Percentiles rank a stretch among this genome's conserved stretches.
Evolutionary conservation across 2,888 invertebrate genomes (phyloP).

Genomic region (Lasioglossum malachurum): DNA sequence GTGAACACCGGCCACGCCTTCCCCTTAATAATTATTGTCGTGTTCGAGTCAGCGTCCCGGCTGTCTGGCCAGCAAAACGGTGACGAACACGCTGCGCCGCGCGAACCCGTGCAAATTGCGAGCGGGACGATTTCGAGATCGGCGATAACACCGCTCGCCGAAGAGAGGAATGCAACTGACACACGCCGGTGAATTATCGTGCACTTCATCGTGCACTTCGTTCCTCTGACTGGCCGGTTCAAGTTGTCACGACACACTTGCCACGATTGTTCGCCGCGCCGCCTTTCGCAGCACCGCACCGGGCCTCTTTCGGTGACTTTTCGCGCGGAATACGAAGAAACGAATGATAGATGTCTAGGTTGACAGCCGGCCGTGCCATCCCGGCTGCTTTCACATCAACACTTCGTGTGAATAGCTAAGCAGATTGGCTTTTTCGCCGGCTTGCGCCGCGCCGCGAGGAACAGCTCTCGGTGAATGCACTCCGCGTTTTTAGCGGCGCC

Average conservation of each 20-base stretch:
- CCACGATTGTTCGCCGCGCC: background rate
- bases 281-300: background rate
- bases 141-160: conserved; percentile 41
- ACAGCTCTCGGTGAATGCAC: background rate
- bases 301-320: background rate
- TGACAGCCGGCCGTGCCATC: background rate
- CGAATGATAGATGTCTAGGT: conserved; percentile 8
- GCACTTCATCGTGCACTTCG: conserved; percentile 20
- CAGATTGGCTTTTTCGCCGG: background rate
- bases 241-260: conserved; percentile 13
- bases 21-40: conserved; percentile 17
- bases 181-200: conserved; percentile 30
- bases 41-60: conserved; percentile 52
- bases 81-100: background rate
- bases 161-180: conserved; percentile 32
- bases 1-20: conserved; percentile 22
- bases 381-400: conserved; percentile 1
- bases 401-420: background rate
- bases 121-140: conserved; percentile 49
- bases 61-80: conserved; percentile 62
- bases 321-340: background rate
- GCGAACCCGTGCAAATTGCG: conserved; percentile 3
- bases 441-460: background rate
- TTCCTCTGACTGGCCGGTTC: conserved; percentile 23
- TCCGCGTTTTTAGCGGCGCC: background rate